Conservation (phyloP, 1,140 invertebrate genomes). For the Caenorhabditis inopinata region DNA sequence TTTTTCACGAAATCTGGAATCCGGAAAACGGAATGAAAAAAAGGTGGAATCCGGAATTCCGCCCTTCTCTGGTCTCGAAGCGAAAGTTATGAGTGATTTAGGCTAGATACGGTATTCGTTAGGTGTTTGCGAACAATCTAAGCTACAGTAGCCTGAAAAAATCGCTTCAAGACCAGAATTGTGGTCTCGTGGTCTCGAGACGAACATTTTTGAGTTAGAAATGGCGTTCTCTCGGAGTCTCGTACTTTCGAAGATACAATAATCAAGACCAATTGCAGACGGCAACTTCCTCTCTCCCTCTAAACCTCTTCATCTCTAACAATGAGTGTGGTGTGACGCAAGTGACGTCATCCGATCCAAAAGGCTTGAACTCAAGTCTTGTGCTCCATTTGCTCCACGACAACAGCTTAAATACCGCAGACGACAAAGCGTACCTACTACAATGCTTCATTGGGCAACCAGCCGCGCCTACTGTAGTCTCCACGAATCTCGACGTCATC, state of each 20-base stretch:
- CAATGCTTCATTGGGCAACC: slow-evolving; percentile 46
- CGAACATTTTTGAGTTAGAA: not conserved
- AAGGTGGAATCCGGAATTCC: no score
- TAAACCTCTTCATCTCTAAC: slow-evolving; percentile 19
- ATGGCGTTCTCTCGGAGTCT: no score
- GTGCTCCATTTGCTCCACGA: slow-evolving; percentile 44
- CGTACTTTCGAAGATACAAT: no score
- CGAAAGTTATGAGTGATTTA: no score
- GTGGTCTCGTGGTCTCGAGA: no score
- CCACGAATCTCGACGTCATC: slow-evolving; percentile 38
- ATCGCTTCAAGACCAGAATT: no score
- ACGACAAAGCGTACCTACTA: slow-evolving; percentile 44
- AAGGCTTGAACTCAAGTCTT: slow-evolving; percentile 33
- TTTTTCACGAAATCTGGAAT: no score
- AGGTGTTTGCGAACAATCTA: not conserved
- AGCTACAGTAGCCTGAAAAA: not conserved
- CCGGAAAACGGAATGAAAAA: no score
- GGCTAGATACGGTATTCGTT: no score
- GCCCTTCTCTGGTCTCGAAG: no score
- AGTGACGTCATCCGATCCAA: slow-evolving; percentile 22
- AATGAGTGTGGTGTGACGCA: slow-evolving; percentile 37
- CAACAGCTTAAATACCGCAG: slow-evolving; percentile 18
- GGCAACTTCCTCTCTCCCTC: not conserved
- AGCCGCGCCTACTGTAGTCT: slow-evolving; percentile 34
- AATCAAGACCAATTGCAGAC: not conserved